phyloP scores from a whole-genome alignment of 2,113 vertebrate species.

The Seriola rivoliana region DNA sequence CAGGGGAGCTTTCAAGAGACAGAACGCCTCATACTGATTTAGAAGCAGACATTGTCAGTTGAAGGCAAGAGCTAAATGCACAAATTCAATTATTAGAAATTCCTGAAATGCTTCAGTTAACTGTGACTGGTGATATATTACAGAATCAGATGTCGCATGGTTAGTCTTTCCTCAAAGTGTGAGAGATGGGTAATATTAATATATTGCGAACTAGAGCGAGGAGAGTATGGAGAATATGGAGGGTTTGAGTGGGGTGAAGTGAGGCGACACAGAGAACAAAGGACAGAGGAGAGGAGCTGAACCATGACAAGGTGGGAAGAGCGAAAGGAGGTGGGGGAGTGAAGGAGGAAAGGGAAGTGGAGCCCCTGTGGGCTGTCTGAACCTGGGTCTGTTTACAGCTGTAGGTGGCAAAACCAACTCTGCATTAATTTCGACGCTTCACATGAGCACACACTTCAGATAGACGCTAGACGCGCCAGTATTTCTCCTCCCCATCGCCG shows the following conservation, averaged over 20 bases:
- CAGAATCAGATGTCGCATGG: neutral
- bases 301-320: conserved; percentile 27
- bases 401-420: conserved; percentile 46
- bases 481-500: conserved; percentile 38
- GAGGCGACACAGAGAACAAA: conserved; percentile 43
- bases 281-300: conserved; percentile 25
- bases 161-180: neutral
- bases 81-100: neutral
- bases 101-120: no score
- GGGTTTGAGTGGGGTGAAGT: conserved; percentile 6
- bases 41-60: neutral
- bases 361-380: conserved; percentile 39
- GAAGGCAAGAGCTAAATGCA: neutral
- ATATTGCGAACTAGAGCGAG: conserved; percentile 5
- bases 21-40: neutral
- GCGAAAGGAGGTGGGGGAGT: neutral
- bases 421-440: conserved; percentile 37
- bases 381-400: conserved; percentile 48
- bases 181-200: neutral
- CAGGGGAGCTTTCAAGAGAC: neutral
- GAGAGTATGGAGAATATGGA: neutral
- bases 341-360: neutral
- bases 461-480: conserved; percentile 13
- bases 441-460: conserved; percentile 15
- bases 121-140: neutral